Base-by-base conservation (phyloP, 2,113 vertebrate species). In the Myotis davidii region DNA sequence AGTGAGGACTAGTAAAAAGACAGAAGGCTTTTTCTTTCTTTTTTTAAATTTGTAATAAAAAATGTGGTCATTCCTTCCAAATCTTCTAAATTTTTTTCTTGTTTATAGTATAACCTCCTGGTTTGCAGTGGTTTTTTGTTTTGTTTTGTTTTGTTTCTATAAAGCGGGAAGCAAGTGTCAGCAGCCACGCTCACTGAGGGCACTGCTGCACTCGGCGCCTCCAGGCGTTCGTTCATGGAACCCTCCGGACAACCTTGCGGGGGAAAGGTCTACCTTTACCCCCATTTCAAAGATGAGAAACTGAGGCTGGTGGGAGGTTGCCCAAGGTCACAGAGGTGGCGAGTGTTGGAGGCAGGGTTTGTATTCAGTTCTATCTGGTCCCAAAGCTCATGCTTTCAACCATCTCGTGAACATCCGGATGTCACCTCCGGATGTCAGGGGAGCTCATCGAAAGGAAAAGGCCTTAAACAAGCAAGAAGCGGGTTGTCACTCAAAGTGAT, bases 271-370 rank as follows among this genome's bases (percentile, higher is more conserved):
- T 88, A 32, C 50, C 29, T 42, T 39, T 34, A 54, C 21, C 61
- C 81, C 61, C 92, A 97, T 93, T 94, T 74, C 76, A 96, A 90
- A 97, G 89, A 94, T 52, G 23, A 93, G 84, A 90, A 79, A 86
- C 92, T 90, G 90, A 96, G 92, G 74, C 70, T n/a, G 39, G 21
- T 16, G n/a, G 45, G 4, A 4, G 18, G 34, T n/a, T 90, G 82
- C 78, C 77, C 85, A 88, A 73, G 88, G 94, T 77, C 90, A 84
- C 79, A 50, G 0, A 18, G 64, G 25, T 12, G 61, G 45, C 76
- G 50, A 18, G 34, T 11, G 27, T 3, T 67, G 50, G 54, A 56
- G 23, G 45, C 1, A 1, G 17, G 50, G 23, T 50, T 76, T 76
- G 29, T 9, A 18, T 27, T 91, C 82, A 89, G 54, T 61, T 64